A percentile compares a stretch with the other conserved stretches of the same genome.
Conservation (phyloP, 2,113 vertebrate genomes). For the Rhinolophus sinicus region DNA sequence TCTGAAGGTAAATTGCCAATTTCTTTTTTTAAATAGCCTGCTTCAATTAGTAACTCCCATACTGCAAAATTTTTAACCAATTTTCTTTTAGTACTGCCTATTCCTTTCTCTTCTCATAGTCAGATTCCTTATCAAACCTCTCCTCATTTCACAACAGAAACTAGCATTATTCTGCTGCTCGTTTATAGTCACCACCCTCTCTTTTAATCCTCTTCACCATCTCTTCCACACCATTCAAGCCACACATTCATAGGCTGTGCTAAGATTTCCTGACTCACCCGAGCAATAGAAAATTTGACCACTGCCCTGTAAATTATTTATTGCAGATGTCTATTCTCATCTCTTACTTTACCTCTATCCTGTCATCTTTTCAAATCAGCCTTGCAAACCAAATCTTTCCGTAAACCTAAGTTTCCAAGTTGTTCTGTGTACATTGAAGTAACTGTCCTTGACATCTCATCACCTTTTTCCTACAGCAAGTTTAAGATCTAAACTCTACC, state of each 20-base stretch:
- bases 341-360: slow-evolving; percentile 1
- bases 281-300: slow-evolving; percentile 47
- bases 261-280: background rate
- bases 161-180: background rate
- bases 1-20: slow-evolving; percentile 29
- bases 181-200: background rate
- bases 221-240: background rate
- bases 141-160: slow-evolving; percentile 25
- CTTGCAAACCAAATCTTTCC: slow-evolving; percentile 34
- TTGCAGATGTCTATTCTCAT: background rate
- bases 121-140: slow-evolving; percentile 12
- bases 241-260: background rate
- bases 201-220: background rate
- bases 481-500: slow-evolving; percentile 15
- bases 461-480: background rate
- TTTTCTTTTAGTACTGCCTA: slow-evolving; percentile 7
- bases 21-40: slow-evolving; percentile 1
- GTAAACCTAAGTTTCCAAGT: slow-evolving; percentile 24
- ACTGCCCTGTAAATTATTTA: slow-evolving; percentile 2
- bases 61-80: background rate
- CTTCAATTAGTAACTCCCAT: slow-evolving; percentile 27
- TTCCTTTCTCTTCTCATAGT: slow-evolving; percentile 5
- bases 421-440: background rate
- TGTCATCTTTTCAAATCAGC: slow-evolving; percentile 37
- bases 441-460: background rate